Percentiles rank a stretch among this genome's conserved stretches.
Evolutionary conservation across 2,113 vertebrate genomes (phyloP).

Genomic region (Phainopepla nitens): DNA sequence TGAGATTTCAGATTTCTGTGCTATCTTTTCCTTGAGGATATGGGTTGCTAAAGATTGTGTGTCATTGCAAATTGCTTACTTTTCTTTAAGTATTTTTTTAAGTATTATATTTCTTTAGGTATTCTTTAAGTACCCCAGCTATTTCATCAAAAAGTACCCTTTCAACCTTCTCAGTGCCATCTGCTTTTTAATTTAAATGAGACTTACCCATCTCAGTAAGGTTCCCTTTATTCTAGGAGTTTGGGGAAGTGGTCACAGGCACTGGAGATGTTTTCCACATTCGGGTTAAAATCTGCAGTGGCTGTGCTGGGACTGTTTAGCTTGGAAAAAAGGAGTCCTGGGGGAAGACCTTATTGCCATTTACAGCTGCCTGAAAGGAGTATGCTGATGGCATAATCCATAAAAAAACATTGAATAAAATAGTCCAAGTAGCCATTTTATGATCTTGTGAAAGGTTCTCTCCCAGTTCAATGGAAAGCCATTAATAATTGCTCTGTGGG

Average conservation of each 20-base stretch:
- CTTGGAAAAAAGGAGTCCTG: not conserved
- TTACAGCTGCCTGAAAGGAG: not conserved
- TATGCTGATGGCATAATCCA: not conserved
- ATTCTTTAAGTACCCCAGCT: not conserved
- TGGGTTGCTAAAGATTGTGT: not conserved
- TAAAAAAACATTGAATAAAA: not conserved
- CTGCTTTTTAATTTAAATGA: not conserved
- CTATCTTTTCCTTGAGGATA: not conserved
- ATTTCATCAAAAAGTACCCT: not conserved
- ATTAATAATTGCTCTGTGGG: not conserved
- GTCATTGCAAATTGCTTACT: not conserved
- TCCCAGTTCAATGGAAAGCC: not conserved
- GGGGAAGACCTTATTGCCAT: not conserved
- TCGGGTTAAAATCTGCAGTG: not conserved
- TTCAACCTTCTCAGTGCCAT: not conserved
- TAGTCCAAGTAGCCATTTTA: not conserved
- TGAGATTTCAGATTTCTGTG: not conserved
- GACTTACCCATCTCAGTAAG: not conserved
- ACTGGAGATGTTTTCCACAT: not conserved
- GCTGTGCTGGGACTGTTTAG: not conserved
- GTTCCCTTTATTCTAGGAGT: not conserved
- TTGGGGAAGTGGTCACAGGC: not conserved
- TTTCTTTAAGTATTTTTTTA: not conserved
- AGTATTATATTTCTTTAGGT: not conserved
- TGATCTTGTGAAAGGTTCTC: not conserved